These are phyloP conservation scores for Ophion ellenae DNA, from an alignment of 2,888 invertebrate species.

Conservation along the genomic window DNA sequence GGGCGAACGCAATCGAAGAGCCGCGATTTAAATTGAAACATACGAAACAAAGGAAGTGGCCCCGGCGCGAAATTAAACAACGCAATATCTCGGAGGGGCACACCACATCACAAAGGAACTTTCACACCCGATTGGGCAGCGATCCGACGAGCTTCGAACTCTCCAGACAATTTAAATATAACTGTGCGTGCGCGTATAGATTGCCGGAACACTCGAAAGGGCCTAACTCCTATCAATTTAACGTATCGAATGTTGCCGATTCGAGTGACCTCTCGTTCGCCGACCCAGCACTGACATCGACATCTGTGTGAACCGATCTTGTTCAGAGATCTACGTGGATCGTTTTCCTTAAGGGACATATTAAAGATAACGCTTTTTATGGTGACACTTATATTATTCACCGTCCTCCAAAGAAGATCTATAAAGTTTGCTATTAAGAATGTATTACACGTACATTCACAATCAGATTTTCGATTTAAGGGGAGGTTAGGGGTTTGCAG, in stretches of 20 bases:
- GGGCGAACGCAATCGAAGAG: conserved; percentile 63
- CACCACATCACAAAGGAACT: conserved; percentile 78
- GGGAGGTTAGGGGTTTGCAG: too few species aligned
- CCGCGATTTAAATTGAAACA: conserved; percentile 82
- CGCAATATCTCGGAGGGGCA: conserved; percentile 79
- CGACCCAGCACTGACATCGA: too few species aligned
- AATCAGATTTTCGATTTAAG: too few species aligned
- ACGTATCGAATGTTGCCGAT: not conserved
- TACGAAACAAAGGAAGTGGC: conserved; percentile 81
- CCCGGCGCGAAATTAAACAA: conserved; percentile 81
- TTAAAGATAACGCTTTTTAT: too few species aligned
- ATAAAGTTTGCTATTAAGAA: too few species aligned
- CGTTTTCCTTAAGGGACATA: too few species aligned
- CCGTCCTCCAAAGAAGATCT: too few species aligned
- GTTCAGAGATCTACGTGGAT: too few species aligned
- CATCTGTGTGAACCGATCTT: too few species aligned
- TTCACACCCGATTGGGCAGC: conserved; percentile 81
- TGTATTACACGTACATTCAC: too few species aligned
- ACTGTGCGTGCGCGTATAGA: not conserved
- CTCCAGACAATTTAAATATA: conserved; percentile 45
- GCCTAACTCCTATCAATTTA: not conserved
- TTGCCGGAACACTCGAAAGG: not conserved
- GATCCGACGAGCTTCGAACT: conserved; percentile 57
- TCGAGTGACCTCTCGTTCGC: too few species aligned
- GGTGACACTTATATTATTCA: too few species aligned